phyloP scores from a whole-genome alignment of 2,888 invertebrate species.

The Orthosia incerta region DNA sequence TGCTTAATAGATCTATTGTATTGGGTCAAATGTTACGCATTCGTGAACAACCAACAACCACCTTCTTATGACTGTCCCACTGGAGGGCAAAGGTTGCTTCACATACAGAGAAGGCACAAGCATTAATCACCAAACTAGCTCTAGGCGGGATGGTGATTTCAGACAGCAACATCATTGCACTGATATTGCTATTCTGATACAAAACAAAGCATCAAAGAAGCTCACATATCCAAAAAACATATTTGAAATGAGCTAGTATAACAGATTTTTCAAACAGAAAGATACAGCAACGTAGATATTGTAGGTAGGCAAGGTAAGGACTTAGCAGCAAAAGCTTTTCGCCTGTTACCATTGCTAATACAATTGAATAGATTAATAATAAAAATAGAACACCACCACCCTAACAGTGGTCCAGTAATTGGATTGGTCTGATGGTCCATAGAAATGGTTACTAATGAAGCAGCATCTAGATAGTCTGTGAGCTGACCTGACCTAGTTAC shows the following conservation, averaged over 20 bases:
- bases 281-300: too few species aligned
- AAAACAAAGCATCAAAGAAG: neutral
- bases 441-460: neutral
- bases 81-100: neutral
- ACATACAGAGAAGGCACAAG: neutral
- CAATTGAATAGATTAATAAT: neutral
- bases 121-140: too few species aligned
- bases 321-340: neutral
- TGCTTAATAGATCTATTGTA: neutral
- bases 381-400: neutral
- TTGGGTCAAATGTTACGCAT: neutral
- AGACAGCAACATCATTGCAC: neutral
- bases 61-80: neutral
- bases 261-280: too few species aligned
- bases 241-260: too few species aligned
- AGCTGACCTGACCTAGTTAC: slow-evolving; percentile 19
- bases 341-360: neutral
- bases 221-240: too few species aligned
- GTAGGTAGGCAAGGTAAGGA: too few species aligned
- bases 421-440: neutral
- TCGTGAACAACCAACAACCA: neutral
- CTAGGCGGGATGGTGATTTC: too few species aligned
- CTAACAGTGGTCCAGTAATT: neutral
- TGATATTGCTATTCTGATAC: neutral
- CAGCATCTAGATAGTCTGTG: neutral